phyloP scores from a whole-genome alignment of 2,888 invertebrate species.

The Rhaphigaster nebulosa region DNA sequence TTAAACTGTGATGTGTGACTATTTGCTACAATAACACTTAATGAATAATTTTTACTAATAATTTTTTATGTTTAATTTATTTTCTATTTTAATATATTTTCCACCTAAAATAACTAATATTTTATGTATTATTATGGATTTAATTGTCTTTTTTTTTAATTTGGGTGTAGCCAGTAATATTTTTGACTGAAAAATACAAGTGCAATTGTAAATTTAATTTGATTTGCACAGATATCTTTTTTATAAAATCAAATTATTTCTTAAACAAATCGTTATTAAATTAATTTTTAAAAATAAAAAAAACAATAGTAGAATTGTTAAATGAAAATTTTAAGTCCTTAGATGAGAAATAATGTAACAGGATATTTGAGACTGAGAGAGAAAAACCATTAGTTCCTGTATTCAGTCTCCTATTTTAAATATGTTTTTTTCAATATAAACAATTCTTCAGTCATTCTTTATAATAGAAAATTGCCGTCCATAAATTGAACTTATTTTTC shows the following conservation, averaged over 20 bases:
- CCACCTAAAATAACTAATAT: neutral
- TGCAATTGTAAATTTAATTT: neutral
- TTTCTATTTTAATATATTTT: neutral
- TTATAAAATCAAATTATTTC: neutral
- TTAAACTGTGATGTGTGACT: constrained; percentile 22
- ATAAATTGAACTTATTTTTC: neutral
- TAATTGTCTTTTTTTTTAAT: neutral
- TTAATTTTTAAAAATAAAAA: neutral
- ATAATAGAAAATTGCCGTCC: neutral
- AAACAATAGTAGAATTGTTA: neutral
- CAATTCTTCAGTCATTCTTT: neutral
- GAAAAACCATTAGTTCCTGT: neutral
- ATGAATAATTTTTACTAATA: neutral
- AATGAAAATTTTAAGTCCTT: neutral
- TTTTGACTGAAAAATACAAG: constrained; percentile 3
- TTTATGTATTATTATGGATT: neutral
- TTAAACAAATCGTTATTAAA: neutral
- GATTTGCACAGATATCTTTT: neutral
- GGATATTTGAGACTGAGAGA: neutral
- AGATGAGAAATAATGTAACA: neutral
- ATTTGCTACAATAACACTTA: neutral
- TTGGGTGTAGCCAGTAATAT: neutral
- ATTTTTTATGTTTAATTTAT: neutral
- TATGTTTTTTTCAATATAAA: neutral
- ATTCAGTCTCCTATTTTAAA: neutral